Base-by-base conservation (phyloP, 2,888 invertebrate species). In the Leptopterna dolabrata region DNA sequence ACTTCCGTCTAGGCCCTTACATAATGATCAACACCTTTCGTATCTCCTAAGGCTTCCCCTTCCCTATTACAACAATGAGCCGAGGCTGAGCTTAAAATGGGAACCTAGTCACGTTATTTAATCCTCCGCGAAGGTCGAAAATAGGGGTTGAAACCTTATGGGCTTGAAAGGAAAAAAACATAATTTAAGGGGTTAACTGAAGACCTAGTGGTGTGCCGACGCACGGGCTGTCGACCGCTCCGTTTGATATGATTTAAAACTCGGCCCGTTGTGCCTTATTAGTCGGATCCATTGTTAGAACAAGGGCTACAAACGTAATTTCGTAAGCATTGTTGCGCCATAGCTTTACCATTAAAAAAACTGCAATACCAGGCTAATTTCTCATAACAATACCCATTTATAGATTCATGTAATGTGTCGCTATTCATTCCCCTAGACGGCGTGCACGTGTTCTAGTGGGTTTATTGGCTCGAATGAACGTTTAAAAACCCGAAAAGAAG, bases 1-100 rank as follows among this genome's bases (percentile, higher is more conserved):
- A 73, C 73, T 73, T 73, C 73, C 73, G 73, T 41, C 41, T 73
- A 24, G 41, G n/a, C 36, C 36, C 73, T 73, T 73, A 73, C 73
- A 73, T 73, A 73, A 73, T 41, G 41, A 36, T 41, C 30, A 73
- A 73, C 73, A 41, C 73, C 63, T 63, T 63, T 63, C 24, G 24
- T 24, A 11, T 11, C 24, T 30, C 19, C 36, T 13, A 29, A 73
- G 16, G 73, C 29, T 30, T 73, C 29, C 73, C 7, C 19, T 29
- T n/a, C 16, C n/a, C 36, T 24, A 71, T 71, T 4, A 30, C 16
- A 36, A 73, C 16, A 36, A 73, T 73, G 36, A 73, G 73, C 73
- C 41, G 27, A 36, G 27, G 11, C 73, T 73, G 73, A 73, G 73
- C 73, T 36, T 30, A 73, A 73, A 73, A 73, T 73, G 73, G 73